Evolutionary conservation across 2,888 invertebrate genomes (phyloP).

Genomic region (Monochamus alternatus): DNA sequence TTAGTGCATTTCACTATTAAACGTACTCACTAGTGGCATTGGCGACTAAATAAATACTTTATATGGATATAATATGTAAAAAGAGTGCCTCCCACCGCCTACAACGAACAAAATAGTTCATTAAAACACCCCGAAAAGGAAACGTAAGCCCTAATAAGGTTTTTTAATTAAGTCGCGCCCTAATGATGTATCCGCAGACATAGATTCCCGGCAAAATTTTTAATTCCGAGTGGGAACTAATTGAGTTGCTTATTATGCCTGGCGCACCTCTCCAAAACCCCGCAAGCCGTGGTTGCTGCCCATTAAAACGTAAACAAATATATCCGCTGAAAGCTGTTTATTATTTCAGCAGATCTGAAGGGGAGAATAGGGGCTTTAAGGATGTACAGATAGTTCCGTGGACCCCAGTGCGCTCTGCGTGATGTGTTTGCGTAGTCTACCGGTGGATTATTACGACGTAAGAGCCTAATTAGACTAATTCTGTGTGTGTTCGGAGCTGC

Average conservation of each 20-base stretch:
- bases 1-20: too few species aligned
- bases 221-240: slow-evolving; percentile 23
- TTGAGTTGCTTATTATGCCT: slow-evolving; percentile 29
- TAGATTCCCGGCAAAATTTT: slow-evolving; percentile 29
- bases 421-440: slow-evolving; percentile 5
- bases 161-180: slow-evolving; percentile 26
- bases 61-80: too few species aligned
- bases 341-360: slow-evolving; percentile 2
- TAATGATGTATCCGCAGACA: slow-evolving; percentile 32
- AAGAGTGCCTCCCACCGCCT: background rate
- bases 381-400: background rate
- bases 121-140: slow-evolving; percentile 7
- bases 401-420: background rate
- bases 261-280: slow-evolving; percentile 9
- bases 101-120: background rate
- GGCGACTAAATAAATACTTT: too few species aligned
- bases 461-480: slow-evolving; percentile 3
- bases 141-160: slow-evolving; percentile 26
- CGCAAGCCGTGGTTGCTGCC: slow-evolving; percentile 5
- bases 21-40: too few species aligned
- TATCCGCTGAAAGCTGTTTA: slow-evolving; percentile 13
- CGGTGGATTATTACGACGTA: background rate
- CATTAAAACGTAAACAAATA: slow-evolving; percentile 34
- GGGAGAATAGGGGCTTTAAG: background rate
- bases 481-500: background rate